Evolutionary conservation across 1,140 invertebrate genomes (phyloP).

Genomic region (Sinella curviseta): DNA sequence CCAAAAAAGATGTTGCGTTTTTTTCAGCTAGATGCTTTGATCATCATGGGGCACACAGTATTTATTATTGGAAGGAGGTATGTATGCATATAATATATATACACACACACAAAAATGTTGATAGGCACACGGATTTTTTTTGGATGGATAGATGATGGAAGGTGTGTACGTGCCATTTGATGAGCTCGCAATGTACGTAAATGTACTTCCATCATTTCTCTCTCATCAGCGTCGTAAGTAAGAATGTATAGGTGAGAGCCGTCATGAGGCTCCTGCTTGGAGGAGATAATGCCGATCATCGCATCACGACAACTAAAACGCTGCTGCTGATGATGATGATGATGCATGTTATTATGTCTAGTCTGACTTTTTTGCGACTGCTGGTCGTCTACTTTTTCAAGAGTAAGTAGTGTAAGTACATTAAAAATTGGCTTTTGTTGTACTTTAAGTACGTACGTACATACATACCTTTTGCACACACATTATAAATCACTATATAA

Average conservation of each 20-base stretch:
- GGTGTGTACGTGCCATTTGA: constrained; percentile 7
- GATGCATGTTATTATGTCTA: constrained; percentile 10
- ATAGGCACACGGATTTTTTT: no score
- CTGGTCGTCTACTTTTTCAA: neutral
- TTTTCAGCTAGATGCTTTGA: no score
- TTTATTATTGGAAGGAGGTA: no score
- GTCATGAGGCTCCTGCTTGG: neutral
- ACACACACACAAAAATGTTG: no score
- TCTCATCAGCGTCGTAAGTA: neutral
- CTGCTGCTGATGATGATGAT: neutral
- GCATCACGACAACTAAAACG: neutral
- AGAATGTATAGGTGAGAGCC: no score
- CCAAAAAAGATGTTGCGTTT: no score
- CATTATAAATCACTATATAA: no score
- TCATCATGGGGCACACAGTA: no score
- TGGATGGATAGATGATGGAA: neutral
- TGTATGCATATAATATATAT: no score
- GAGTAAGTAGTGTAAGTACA: neutral
- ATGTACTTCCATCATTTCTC: neutral
- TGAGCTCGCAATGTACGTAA: neutral
- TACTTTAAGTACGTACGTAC: neutral
- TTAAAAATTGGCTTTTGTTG: neutral
- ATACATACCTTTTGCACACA: no score
- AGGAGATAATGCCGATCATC: neutral
- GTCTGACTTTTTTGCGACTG: constrained; percentile 1